Conservation (phyloP, 2,797 vertebrate genomes). For the Xenentodon cancila region DNA sequence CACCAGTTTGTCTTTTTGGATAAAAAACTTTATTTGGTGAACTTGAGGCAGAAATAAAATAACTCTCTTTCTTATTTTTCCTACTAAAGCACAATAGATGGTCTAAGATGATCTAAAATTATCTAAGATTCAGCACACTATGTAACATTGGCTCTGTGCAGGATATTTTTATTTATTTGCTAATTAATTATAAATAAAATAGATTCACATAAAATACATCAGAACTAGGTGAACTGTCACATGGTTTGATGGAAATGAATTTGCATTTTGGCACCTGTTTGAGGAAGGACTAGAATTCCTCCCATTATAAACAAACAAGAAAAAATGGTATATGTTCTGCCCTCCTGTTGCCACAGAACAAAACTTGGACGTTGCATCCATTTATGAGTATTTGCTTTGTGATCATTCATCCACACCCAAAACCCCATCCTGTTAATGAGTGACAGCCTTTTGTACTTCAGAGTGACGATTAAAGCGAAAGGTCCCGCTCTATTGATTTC, state of each 20-base stretch:
- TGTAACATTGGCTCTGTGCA: no score
- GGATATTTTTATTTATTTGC: no score
- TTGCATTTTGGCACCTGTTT: no score
- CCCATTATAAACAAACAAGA: neutral
- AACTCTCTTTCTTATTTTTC: no score
- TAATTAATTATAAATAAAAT: no score
- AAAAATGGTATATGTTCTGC: slow-evolving; percentile 12
- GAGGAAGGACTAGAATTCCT: no score
- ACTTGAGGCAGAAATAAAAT: neutral
- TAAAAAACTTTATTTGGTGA: neutral
- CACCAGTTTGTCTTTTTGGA: neutral
- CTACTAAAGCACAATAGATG: no score
- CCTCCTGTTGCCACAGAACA: neutral
- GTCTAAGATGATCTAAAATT: no score
- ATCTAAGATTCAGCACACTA: no score
- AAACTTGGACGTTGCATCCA: neutral
- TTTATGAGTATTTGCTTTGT: neutral
- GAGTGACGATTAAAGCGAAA: neutral
- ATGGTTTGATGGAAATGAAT: no score
- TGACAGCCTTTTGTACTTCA: slow-evolving; percentile 12
- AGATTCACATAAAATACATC: no score
- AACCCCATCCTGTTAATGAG: slow-evolving; percentile 19
- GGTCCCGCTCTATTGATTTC: neutral
- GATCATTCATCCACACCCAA: slow-evolving; percentile 13
- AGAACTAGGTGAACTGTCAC: no score